Evolutionary conservation across 2,888 invertebrate genomes (phyloP), one percentile per base, ranked within the genome.

Genomic region (Dicyrtomina minuta): DNA sequence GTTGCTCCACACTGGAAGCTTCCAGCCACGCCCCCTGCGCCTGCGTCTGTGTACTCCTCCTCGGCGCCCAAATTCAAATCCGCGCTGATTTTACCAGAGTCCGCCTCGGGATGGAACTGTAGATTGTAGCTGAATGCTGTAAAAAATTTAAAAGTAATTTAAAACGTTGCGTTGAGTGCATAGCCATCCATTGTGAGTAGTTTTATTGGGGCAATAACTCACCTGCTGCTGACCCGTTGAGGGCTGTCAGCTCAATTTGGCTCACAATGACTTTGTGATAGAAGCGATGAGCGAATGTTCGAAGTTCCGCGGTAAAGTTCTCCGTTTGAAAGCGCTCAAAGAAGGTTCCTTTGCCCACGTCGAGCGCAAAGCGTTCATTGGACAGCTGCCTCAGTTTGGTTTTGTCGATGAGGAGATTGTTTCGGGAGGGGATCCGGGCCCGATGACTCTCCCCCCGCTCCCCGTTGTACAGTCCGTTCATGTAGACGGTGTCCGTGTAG

Each of bases 391-490:
- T 33, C 33, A 33, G 33, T 8, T 13, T 6, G 8, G 56, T 27
- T 33, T 56, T 56, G 10, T 56, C 56, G 3, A 77, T 24, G 5
- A 73, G 67, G 27, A 78, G 72, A 43, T 77, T 77, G 53, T 77
- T 78, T 55, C 74, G 68, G 1, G 76, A 75, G 1, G 75, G 78
- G 58, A 79, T 77, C 46, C 77, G 27, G 10, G 79, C 79, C 55
- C 79, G 59, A 59, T 78, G 78, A 58, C 72, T 74, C 56, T 78
- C 74, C 12, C 79, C 79, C 20, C 69, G 56, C 15, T 71, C 69
- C 8, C 79, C 79, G 61, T 78, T 79, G 70, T 77, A 79, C 1
- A 79, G 49, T 8, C 79, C 78, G 60, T 79, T 78, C 75, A 79
- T 75, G 69, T 55, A 78, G 6, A 79, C 75, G 2, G 76, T 74